A percentile compares a stretch with the other conserved stretches of the same genome.
Conservation (phyloP, 2,797 vertebrate species). For the Furcifer pardalis region DNA sequence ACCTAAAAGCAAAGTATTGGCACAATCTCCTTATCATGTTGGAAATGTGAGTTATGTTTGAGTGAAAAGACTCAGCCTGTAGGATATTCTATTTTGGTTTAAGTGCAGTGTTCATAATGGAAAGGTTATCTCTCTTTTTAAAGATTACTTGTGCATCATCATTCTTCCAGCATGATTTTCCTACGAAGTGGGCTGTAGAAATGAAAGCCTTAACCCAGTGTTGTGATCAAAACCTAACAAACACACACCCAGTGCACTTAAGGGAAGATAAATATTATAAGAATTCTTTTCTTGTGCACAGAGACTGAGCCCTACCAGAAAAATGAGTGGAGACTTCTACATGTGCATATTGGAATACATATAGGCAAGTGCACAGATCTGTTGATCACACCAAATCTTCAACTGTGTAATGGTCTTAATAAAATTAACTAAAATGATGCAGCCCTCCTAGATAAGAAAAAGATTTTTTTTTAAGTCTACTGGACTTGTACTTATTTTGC, state of each 20-base stretch:
- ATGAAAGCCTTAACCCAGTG: background rate
- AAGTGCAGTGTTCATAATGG: background rate
- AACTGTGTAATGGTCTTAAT: background rate
- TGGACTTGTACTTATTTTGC: slow-evolving; percentile 4
- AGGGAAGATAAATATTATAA: background rate
- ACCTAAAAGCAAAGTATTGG: background rate
- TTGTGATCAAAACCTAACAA: background rate
- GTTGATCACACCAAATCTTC: background rate
- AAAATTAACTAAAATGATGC: background rate
- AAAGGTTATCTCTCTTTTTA: background rate
- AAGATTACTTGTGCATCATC: background rate
- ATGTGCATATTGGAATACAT: background rate
- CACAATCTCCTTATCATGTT: background rate
- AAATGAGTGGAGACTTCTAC: background rate
- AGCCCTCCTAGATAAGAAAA: background rate
- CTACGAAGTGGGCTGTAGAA: background rate
- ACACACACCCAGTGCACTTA: background rate
- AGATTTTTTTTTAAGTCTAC: no score
- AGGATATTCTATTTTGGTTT: background rate
- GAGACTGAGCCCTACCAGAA: background rate
- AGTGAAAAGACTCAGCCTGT: background rate
- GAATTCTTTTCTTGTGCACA: background rate
- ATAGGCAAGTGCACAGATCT: background rate
- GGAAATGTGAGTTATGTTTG: background rate
- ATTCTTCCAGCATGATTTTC: background rate